A percentile compares a stretch with the other conserved stretches of the same genome.
phyloP scores from a whole-genome alignment of 2,888 invertebrate species.

The Drepanosiphum platanoidis region DNA sequence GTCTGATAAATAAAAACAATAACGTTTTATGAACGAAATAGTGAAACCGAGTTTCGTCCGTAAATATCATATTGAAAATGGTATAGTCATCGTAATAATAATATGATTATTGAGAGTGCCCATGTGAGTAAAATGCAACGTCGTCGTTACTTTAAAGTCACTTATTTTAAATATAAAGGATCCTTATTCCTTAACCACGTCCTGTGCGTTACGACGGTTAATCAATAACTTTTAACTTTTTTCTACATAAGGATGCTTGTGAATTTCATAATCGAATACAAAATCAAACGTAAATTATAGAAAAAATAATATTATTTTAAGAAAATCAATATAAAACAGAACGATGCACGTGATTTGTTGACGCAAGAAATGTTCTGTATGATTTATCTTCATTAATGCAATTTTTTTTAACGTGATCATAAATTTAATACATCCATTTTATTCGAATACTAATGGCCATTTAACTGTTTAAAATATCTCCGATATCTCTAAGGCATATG shows the following conservation, averaged over 20 bases:
- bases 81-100: conserved; percentile 14
- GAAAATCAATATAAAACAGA: too few species aligned
- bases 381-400: too few species aligned
- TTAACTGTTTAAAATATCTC: too few species aligned
- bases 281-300: neutral
- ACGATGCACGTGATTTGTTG: too few species aligned
- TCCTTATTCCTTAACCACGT: neutral
- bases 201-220: neutral
- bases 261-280: neutral
- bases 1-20: too few species aligned
- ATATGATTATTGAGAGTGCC: conserved; percentile 32
- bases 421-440: too few species aligned
- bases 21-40: neutral
- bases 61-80: conserved; percentile 1
- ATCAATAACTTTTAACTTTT: conserved; percentile 28
- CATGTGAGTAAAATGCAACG: conserved; percentile 2
- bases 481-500: too few species aligned
- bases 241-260: neutral
- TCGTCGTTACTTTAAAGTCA: conserved; percentile 25
- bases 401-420: too few species aligned
- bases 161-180: conserved; percentile 13
- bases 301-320: too few species aligned
- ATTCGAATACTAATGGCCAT: too few species aligned
- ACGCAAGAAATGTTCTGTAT: too few species aligned
- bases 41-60: neutral